These are phyloP conservation scores for Sinotaia quadrata DNA, from an alignment of 2,888 invertebrate genomes.

Conservation along the genomic window DNA sequence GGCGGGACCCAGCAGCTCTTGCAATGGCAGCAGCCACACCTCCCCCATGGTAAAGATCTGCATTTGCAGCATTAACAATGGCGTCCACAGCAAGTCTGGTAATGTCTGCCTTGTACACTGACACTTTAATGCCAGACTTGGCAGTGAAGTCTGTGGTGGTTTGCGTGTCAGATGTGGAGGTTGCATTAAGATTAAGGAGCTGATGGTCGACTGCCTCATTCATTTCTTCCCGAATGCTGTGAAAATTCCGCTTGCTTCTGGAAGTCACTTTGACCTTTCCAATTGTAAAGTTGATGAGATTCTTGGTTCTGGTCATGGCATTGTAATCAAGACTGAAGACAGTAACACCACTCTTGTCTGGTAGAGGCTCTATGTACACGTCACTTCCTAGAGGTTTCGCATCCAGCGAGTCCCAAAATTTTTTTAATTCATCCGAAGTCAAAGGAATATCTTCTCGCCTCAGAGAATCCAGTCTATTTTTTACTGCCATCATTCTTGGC, in stretches of 20 bases:
- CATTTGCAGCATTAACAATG: constrained; percentile 36
- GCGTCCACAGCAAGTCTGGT: constrained; percentile 31
- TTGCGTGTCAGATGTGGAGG: not conserved
- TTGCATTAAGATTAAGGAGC: too few species aligned
- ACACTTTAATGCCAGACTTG: constrained; percentile 4
- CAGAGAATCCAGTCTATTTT: not conserved
- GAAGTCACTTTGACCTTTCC: constrained; percentile 1
- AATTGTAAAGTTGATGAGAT: not conserved
- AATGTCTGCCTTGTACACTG: constrained; percentile 27
- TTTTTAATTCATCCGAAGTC: not conserved
- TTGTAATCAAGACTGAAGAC: constrained; percentile 10
- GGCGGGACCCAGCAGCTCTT: constrained; percentile 20
- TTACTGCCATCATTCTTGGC: not conserved
- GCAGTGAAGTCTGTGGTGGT: not conserved
- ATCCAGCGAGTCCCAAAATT: not conserved
- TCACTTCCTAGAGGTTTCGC: not conserved
- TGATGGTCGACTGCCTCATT: too few species aligned
- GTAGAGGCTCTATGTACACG: not conserved
- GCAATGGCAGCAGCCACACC: constrained; percentile 35
- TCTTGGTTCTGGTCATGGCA: constrained; percentile 12
- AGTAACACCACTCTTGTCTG: not conserved
- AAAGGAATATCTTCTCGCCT: constrained; percentile 11
- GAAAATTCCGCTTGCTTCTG: constrained; percentile 5
- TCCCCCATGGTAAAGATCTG: constrained; percentile 23
- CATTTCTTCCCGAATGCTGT: too few species aligned